Evolutionary conservation across 2,797 vertebrate species (phyloP).

Genomic region (Halcyon badia): DNA sequence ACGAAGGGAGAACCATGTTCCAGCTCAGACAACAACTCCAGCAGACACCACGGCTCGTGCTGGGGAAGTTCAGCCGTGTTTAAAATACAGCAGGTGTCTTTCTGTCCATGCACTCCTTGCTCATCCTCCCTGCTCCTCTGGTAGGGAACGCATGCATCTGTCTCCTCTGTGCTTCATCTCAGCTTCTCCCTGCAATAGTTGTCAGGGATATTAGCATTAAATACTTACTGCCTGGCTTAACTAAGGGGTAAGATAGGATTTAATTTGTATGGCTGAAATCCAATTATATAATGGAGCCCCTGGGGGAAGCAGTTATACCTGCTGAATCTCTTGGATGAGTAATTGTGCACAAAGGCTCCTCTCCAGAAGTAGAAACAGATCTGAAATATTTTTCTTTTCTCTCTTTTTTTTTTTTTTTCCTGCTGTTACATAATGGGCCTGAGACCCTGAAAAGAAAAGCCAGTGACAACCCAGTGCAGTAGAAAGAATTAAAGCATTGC

Average conservation of each 20-base stretch:
- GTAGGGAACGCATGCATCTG: background rate
- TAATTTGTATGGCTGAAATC: slow-evolving; percentile 81
- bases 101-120: background rate
- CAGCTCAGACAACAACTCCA: background rate
- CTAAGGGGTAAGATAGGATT: slow-evolving; percentile 79
- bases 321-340: slow-evolving; percentile 75
- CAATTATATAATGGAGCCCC: slow-evolving; percentile 78
- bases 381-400: slow-evolving; percentile 13
- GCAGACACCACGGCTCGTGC: background rate
- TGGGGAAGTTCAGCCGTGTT: background rate
- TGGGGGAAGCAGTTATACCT: slow-evolving; percentile 77
- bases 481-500: slow-evolving; percentile 56
- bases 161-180: slow-evolving; percentile 42
- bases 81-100: background rate
- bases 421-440: slow-evolving; percentile 58
- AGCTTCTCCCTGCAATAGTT: slow-evolving; percentile 67
- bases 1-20: fast-evolving
- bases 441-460: slow-evolving; percentile 61
- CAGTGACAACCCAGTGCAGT: slow-evolving; percentile 12
- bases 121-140: background rate
- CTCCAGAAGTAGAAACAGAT: slow-evolving; percentile 62
- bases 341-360: slow-evolving; percentile 72
- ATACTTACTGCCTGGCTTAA: slow-evolving; percentile 79
- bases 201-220: slow-evolving; percentile 78
- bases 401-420: background rate